Conservation (phyloP, 1,140 invertebrate species). For the Ctenoplectra terminalis region DNA sequence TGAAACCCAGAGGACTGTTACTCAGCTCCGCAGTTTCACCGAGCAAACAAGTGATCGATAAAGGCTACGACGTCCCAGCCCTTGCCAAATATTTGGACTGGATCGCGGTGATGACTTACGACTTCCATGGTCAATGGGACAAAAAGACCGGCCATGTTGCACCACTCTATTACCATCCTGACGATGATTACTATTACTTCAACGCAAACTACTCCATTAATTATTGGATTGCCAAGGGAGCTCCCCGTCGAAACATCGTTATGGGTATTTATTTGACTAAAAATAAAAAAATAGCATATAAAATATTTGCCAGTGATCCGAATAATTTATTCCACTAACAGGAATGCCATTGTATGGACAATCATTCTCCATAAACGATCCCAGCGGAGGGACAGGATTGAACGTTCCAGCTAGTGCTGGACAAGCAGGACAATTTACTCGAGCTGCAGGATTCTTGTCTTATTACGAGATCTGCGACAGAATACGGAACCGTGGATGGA, state of each 20-base stretch:
- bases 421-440: slow-evolving; percentile 90
- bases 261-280: slow-evolving; percentile 85
- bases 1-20: slow-evolving; percentile 88
- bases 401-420: slow-evolving; percentile 90
- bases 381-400: slow-evolving; percentile 82
- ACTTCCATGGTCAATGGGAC: slow-evolving; percentile 94
- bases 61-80: slow-evolving; percentile 90
- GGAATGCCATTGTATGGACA: slow-evolving; percentile 94
- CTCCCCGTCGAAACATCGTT: slow-evolving; percentile 90
- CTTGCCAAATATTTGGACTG: slow-evolving; percentile 91
- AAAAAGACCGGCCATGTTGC: slow-evolving; percentile 93
- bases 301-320: not conserved
- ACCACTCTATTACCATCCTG: slow-evolving; percentile 90
- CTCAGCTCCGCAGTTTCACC: slow-evolving; percentile 94
- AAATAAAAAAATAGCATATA: slow-evolving; percentile 1
- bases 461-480: slow-evolving; percentile 96
- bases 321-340: slow-evolving; percentile 23
- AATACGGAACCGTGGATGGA: slow-evolving; percentile 90
- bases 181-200: slow-evolving; percentile 81
- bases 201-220: slow-evolving; percentile 92
- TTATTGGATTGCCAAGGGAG: slow-evolving; percentile 94
- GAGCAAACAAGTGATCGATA: slow-evolving; percentile 93
- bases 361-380: slow-evolving; percentile 89
- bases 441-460: slow-evolving; percentile 92
- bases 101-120: slow-evolving; percentile 93